These are phyloP conservation scores for Petroica traversi DNA, from an alignment of 2,113 vertebrate genomes.

Conservation along the genomic window DNA sequence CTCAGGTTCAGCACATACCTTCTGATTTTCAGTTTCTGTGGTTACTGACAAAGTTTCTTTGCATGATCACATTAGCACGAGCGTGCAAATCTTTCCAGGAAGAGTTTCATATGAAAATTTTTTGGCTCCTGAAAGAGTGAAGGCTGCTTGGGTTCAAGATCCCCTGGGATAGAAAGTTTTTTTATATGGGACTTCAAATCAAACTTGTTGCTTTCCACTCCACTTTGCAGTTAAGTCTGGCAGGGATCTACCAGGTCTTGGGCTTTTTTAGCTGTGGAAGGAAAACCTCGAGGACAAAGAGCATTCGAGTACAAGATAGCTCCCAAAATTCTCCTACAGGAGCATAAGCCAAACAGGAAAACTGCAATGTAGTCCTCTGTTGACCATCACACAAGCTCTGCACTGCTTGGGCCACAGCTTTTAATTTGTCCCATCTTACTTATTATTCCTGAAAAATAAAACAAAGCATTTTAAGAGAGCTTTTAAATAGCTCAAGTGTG, in stretches of 20 bases:
- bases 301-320: neutral
- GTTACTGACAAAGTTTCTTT: neutral
- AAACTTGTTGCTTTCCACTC: neutral
- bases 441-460: slow-evolving; percentile 5
- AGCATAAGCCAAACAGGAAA: neutral
- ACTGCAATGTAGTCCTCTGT: neutral
- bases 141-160: neutral
- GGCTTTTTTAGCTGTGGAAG: neutral
- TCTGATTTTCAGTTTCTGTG: neutral
- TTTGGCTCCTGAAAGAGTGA: neutral
- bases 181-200: neutral
- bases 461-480: neutral
- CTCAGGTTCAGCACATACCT: neutral
- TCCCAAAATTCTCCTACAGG: neutral
- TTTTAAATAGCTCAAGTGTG: neutral
- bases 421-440: neutral
- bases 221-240: neutral
- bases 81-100: neutral
- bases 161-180: neutral
- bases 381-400: neutral
- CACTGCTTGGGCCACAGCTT: neutral
- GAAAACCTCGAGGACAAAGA: neutral
- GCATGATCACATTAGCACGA: neutral
- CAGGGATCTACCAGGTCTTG: neutral
- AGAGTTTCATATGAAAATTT: neutral